Percentiles rank a stretch among this genome's conserved stretches.
Evolutionary conservation across 2,113 vertebrate genomes (phyloP).

Genomic region (Hyperoodon ampullatus): DNA sequence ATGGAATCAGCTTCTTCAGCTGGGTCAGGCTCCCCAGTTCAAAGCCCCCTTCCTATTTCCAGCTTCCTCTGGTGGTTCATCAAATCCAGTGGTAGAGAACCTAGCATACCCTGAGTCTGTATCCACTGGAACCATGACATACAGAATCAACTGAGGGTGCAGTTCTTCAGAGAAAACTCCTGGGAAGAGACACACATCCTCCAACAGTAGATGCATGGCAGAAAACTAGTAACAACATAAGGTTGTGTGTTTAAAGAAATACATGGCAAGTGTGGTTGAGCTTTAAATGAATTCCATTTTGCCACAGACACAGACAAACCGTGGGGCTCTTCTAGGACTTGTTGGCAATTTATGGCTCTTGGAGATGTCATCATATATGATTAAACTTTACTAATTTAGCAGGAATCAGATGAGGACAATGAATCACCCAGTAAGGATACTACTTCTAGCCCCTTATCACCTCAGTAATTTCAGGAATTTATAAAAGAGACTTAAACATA

Average conservation of each 20-base stretch:
- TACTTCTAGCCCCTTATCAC: constrained; percentile 67
- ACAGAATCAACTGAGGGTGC: neutral
- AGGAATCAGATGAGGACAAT: neutral
- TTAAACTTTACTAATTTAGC: constrained; percentile 62
- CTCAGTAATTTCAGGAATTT: constrained; percentile 34
- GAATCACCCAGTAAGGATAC: constrained; percentile 64
- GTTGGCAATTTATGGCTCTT: constrained; percentile 50
- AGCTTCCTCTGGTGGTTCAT: neutral
- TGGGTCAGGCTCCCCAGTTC: neutral
- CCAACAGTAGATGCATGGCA: neutral
- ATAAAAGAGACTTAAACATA: constrained; percentile 74
- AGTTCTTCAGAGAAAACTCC: neutral
- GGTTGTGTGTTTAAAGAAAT: neutral
- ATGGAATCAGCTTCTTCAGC: neutral
- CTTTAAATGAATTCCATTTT: constrained; percentile 20
- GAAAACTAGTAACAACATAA: fast-evolving
- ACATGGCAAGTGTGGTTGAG: neutral
- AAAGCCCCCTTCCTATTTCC: neutral
- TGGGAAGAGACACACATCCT: fast-evolving
- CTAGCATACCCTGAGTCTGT: neutral
- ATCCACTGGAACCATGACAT: neutral
- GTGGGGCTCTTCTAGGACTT: neutral
- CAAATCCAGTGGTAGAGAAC: neutral
- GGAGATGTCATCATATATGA: constrained; percentile 71
- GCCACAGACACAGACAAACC: fast-evolving